phyloP scores from a whole-genome alignment of 1,140 invertebrate species.

The Tetranychus cinnabarinus region DNA sequence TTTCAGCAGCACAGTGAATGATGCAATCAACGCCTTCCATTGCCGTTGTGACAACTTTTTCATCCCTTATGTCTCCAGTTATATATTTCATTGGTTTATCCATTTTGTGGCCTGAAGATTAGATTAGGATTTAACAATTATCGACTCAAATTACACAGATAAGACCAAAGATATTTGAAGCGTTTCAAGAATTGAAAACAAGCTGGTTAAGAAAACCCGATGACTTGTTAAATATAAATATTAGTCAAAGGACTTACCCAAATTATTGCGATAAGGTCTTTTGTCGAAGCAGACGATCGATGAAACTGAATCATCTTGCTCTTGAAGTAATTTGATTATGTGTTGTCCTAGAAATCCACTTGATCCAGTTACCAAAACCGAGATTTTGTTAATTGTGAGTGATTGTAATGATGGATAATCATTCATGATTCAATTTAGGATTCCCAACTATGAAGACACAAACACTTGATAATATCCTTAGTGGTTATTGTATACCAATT shows the following conservation, averaged over 20 bases:
- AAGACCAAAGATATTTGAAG: too few species aligned
- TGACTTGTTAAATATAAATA: too few species aligned
- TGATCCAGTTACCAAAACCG: constrained; percentile 25
- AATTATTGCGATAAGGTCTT: constrained; percentile 28
- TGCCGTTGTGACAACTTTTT: constrained; percentile 19
- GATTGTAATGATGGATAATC: not conserved
- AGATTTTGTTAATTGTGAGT: not conserved
- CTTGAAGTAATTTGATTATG: constrained; percentile 29
- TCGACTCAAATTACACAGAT: too few species aligned
- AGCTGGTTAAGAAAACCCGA: too few species aligned
- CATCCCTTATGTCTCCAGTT: constrained; percentile 25
- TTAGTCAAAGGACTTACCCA: constrained; percentile 19
- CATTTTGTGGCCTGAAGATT: constrained; percentile 11
- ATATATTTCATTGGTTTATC: constrained; percentile 21
- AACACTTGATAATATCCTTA: too few species aligned
- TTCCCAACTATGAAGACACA: not conserved
- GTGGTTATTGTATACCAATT: too few species aligned
- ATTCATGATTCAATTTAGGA: not conserved
- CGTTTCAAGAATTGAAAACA: too few species aligned
- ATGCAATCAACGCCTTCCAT: constrained; percentile 29
- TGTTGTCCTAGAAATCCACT: constrained; percentile 40
- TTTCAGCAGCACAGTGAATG: constrained; percentile 33
- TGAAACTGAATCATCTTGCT: constrained; percentile 24
- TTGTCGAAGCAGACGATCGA: constrained; percentile 36
- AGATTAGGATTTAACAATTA: not conserved